Conservation (phyloP, 2,888 invertebrate species). For the Calliphora vomitoria region DNA sequence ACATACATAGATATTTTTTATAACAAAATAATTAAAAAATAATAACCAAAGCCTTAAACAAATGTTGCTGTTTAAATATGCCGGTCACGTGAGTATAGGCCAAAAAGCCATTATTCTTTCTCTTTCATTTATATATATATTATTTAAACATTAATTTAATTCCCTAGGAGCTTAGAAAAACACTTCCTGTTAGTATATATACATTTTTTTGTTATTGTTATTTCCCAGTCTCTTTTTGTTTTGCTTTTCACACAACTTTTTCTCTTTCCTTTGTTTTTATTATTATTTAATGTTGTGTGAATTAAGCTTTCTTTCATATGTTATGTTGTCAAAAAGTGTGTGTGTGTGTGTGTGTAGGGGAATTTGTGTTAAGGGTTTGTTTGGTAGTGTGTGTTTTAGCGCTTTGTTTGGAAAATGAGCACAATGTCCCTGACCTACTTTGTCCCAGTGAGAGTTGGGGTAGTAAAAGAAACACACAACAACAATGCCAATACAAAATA, state of each 20-base stretch:
- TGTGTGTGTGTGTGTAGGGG: slow-evolving; percentile 2
- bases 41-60: slow-evolving; percentile 18
- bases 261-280: slow-evolving; percentile 12
- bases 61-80: slow-evolving; percentile 37
- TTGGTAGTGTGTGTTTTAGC: slow-evolving; percentile 27
- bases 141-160: neutral
- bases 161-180: slow-evolving; percentile 8
- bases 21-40: slow-evolving; percentile 17
- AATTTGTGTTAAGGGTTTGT: slow-evolving; percentile 54
- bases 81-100: slow-evolving; percentile 72
- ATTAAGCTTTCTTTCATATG: slow-evolving; percentile 32
- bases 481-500: neutral
- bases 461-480: slow-evolving; percentile 40
- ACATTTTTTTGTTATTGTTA: neutral
- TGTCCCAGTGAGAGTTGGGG: slow-evolving; percentile 72
- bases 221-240: neutral
- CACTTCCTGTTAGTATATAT: slow-evolving; percentile 44
- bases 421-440: slow-evolving; percentile 84
- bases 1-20: slow-evolving; percentile 25
- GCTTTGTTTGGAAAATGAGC: slow-evolving; percentile 79
- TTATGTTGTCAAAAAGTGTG: slow-evolving; percentile 1
- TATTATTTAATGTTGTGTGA: slow-evolving; percentile 33
- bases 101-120: neutral
- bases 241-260: neutral
- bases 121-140: too few relatives aligned